These are phyloP conservation scores for Leptarthrus brevirostris DNA, from an alignment of 2,888 invertebrate species.

Conservation along the genomic window DNA sequence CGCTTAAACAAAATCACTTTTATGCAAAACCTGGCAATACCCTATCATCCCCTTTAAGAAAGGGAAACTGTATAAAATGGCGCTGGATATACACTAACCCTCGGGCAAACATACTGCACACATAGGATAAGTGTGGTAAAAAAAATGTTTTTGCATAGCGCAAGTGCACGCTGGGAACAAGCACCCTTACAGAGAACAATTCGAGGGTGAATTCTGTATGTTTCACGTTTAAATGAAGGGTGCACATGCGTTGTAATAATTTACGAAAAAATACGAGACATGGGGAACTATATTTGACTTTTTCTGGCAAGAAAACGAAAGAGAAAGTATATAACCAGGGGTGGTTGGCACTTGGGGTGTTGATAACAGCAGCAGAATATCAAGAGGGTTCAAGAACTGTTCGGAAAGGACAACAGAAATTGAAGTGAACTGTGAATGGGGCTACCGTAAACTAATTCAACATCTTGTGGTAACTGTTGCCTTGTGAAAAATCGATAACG, in stretches of 20 bases:
- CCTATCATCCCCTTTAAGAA: conserved; percentile 9
- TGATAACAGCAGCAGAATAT: not conserved
- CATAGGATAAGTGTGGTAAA: not conserved
- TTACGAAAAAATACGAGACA: not conserved
- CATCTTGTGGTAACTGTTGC: conserved; percentile 13
- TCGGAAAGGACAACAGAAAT: conserved; percentile 48
- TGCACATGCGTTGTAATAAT: not conserved
- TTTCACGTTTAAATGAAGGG: conserved; percentile 3
- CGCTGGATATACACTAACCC: conserved; percentile 29
- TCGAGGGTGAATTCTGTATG: not conserved
- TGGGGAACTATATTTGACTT: not conserved
- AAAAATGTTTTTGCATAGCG: conserved; percentile 6
- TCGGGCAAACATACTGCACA: conserved; percentile 12
- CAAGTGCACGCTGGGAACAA: conserved; percentile 9
- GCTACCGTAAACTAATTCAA: not conserved
- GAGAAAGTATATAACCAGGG: conserved; percentile 34
- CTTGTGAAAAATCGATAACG: conserved; percentile 35
- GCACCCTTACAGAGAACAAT: not conserved
- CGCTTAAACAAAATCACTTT: no score
- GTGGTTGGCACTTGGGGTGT: not conserved
- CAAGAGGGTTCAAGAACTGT: conserved; percentile 21
- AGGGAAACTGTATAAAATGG: conserved; percentile 31
- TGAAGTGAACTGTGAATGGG: conserved; percentile 37
- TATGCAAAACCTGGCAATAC: conserved; percentile 14
- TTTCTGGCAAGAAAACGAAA: not conserved